These are phyloP conservation scores for Platichthys flesus DNA, from an alignment of 2,113 vertebrate species.

Conservation along the genomic window DNA sequence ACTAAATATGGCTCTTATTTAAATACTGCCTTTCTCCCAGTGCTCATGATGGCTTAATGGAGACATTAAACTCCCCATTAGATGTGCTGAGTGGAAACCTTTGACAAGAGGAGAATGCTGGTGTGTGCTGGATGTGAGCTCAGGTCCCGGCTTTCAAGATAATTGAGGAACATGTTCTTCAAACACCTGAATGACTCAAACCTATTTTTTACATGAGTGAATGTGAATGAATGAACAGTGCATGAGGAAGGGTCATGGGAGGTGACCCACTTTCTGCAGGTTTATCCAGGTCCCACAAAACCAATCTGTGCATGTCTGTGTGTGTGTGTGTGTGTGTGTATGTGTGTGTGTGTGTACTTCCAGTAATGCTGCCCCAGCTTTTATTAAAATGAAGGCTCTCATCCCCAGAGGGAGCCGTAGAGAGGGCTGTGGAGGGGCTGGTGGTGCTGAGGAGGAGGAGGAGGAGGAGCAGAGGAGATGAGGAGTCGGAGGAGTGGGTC, in stretches of 20 bases:
- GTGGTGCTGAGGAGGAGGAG: neutral
- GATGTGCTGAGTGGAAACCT: neutral
- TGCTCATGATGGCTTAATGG: too few relatives aligned
- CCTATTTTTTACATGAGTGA: too few relatives aligned
- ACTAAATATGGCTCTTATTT: too few relatives aligned
- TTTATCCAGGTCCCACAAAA: slow-evolving; percentile 25
- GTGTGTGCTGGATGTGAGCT: neutral
- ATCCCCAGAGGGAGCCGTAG: neutral
- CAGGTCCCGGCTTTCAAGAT: neutral
- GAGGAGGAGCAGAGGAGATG: neutral
- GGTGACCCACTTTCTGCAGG: slow-evolving; percentile 25
- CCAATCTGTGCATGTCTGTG: neutral
- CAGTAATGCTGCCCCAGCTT: slow-evolving; percentile 29
- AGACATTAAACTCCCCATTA: too few relatives aligned
- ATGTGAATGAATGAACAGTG: neutral
- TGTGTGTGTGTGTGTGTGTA: neutral
- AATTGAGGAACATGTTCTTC: neutral
- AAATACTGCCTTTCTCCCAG: too few relatives aligned
- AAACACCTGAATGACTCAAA: neutral
- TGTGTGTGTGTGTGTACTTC: neutral
- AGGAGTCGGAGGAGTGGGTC: neutral
- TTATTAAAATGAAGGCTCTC: slow-evolving; percentile 46
- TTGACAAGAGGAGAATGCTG: neutral
- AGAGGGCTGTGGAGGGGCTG: neutral
- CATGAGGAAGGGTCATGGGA: slow-evolving; percentile 19